Evolutionary conservation across 2,113 vertebrate genomes (phyloP).

Genomic region (Ochotona princeps): DNA sequence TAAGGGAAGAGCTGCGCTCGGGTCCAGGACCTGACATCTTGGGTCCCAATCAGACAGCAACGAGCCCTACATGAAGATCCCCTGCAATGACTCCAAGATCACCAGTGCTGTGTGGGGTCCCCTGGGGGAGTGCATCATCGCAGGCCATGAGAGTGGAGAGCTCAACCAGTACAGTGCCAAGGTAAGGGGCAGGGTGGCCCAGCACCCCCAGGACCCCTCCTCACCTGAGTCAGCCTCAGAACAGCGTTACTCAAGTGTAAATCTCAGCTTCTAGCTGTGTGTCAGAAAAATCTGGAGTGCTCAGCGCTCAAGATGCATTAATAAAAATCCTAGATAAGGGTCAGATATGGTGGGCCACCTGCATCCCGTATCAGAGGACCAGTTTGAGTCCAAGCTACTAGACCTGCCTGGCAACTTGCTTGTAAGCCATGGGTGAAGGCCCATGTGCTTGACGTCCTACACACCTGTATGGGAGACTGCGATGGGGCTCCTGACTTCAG

Average conservation of each 20-base stretch:
- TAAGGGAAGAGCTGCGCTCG: not conserved
- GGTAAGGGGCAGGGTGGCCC: slow-evolving; percentile 82
- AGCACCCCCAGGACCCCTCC: not conserved
- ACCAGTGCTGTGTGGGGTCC: slow-evolving; percentile 98
- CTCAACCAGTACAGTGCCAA: slow-evolving; percentile 97
- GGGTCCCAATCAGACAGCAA: slow-evolving; percentile 90
- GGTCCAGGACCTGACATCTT: not conserved
- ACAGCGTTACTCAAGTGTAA: not conserved
- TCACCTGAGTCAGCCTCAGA: not conserved
- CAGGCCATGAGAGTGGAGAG: slow-evolving; percentile 96
- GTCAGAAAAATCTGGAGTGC: not conserved
- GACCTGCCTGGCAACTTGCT: no score
- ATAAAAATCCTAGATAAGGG: not conserved
- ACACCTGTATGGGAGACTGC: no score
- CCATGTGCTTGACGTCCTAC: no score
- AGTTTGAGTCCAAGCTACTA: no score
- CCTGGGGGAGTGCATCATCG: slow-evolving; percentile 95
- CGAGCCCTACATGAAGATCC: slow-evolving; percentile 94
- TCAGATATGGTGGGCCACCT: no score
- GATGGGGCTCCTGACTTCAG: no score
- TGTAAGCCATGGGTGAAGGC: no score
- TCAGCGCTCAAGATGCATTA: not conserved
- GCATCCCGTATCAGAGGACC: no score
- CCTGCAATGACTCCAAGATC: slow-evolving; percentile 96
- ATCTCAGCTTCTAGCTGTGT: not conserved